Evolutionary conservation across 2,888 invertebrate genomes (phyloP), one percentile per base, ranked within the genome.

Genomic region (Drosophila subquinaria): DNA sequence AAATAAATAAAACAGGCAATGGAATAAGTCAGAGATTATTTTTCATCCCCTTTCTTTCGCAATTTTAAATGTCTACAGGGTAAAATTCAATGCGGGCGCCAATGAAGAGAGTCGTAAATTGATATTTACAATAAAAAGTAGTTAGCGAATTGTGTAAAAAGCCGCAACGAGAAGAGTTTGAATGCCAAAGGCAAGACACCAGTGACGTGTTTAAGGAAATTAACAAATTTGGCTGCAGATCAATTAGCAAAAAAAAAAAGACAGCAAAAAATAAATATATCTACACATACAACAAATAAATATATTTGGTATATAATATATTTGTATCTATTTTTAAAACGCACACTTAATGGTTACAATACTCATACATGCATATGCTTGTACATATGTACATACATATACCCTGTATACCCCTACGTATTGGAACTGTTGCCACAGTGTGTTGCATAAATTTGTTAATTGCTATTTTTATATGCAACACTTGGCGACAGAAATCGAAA

Each of bases 361-460:
- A 57, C 33, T 56, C 11, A 60, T 42, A 55, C 38, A 20, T 35
- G 45, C 15, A 30, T 8, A 50, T 27, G 66, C 5, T 48, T 52
- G 52, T 23, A 61, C 35, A 11, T 17, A n/a, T 45, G 45, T 42
- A 45, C 10, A 45, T 36, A n/a, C 33, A 30, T 35, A 13, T 57
- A 42, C 40, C 15, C 33, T 4, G 20, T 13, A 42, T 38, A 45
- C 5, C 5, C 50, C 40, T 35, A 47, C 47, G 50, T 50, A 56
- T 67, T 66, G 59, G 53, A 59, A 69, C 60, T 59, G 50, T 65
- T 48, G 51, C 53, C 62, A 38, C 64, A 47, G 53, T 61, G 57
- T 71, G 61, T 85, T 85, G 87, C 89, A 89, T 89, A 89, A 87
- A 89, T 83, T 79, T 70, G 74, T 84, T 83, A 89, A 89, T 89